Base-by-base conservation (phyloP, 2,888 invertebrate genomes). In the Ormyrus labotus region DNA sequence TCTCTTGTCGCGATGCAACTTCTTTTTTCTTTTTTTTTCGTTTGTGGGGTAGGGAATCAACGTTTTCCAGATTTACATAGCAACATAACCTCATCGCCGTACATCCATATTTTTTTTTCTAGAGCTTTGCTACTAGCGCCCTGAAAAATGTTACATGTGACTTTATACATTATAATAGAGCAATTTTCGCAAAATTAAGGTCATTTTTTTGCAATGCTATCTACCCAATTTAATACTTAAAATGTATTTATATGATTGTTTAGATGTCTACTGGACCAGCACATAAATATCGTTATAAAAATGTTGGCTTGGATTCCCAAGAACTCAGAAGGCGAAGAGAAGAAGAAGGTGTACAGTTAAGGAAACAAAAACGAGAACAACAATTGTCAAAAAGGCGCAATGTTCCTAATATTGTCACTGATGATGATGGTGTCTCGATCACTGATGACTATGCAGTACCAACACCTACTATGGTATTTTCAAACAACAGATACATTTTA, bases 321-420 rank as follows among this genome's bases (percentile, higher is more conserved):
- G 98, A 99, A 91, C 92, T 98, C 86, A 93, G 99, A 69, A 94
- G 98, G 73, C 93, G 98, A 60, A 93, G 99, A 61, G 99, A 99
- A 91, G 99, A 99, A 88, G 98, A 98, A 91, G 98, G 98, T 48
- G 96, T 99, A 50, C 98, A 99, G 89, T 92, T 99, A 69, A 92
- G 99, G 73, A 99, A 99, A 92, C 97, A 97, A 87, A 98, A 98
- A 91, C 92, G 98, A 82, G 99, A 99, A 91, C 97, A 98, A 89
- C 98, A 98, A 91, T 92, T 98, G 57, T 97, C 96, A 83, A 98
- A 98, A 92, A 93, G 97, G 80, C 93, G 98, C 85, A 98, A 98
- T 94, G 97, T 98, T 73, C 90, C 90, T 47, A 88, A 87, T 71
- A 85, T 88, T 68, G 85, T 87, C 63, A 84, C 86, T 8, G 90